Conservation (phyloP, 2,113 vertebrate species). For the Odontophorus gujanensis region DNA sequence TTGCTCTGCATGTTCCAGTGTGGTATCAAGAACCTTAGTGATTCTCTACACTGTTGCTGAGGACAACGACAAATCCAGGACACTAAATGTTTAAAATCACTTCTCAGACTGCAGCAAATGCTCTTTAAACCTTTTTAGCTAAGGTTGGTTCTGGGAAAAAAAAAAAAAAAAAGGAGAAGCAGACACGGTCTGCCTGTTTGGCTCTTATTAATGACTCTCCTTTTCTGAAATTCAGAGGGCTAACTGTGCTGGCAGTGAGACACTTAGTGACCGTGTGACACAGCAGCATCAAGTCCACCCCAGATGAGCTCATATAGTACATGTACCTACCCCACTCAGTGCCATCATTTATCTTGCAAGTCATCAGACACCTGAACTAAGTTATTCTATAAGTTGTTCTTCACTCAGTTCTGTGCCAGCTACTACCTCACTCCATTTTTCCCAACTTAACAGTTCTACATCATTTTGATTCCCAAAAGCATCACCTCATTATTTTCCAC, state of each 20-base stretch:
- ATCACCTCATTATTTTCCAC: background rate
- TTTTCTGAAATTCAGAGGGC: background rate
- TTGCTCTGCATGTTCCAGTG: conserved; percentile 50
- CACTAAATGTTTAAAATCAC: conserved; percentile 53
- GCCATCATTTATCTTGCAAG: background rate
- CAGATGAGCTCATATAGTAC: background rate
- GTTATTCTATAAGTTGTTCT: background rate
- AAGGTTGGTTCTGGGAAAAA: background rate
- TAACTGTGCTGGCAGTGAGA: rapidly evolving
- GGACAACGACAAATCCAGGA: conserved; percentile 64
- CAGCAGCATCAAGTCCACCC: background rate
- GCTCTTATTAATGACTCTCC: background rate
- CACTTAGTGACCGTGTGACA: background rate
- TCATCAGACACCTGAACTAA: background rate
- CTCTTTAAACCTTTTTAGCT: background rate
- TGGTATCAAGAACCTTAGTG: conserved; percentile 50
- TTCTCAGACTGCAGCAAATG: background rate
- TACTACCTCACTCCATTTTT: background rate
- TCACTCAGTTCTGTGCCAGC: background rate
- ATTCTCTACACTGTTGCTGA: conserved; percentile 53
- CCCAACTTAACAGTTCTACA: background rate
- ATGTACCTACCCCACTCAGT: background rate
- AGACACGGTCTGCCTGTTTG: background rate
- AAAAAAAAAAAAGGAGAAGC: background rate
- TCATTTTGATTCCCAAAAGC: background rate